phyloP scores from a whole-genome alignment of 2,888 invertebrate species.

The Yponomeuta evonymella region DNA sequence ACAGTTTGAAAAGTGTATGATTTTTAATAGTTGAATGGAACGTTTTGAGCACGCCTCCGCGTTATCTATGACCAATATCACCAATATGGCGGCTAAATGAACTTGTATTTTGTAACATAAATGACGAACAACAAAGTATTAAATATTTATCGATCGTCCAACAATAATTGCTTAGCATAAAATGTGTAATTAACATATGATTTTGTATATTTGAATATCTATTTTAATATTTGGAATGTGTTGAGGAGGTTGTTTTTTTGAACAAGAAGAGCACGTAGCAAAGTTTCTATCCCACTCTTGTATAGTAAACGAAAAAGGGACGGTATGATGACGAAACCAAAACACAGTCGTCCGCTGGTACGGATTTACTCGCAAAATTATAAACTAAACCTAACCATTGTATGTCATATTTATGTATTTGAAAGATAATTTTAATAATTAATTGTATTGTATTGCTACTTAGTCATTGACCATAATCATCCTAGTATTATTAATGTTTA shows the following conservation, averaged over 20 bases:
- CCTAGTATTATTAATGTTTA: slow-evolving; percentile 33
- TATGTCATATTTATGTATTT: not conserved
- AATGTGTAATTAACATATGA: not conserved
- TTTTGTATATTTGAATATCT: slow-evolving; percentile 3
- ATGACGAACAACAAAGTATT: not conserved
- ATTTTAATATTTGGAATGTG: too few relatives aligned
- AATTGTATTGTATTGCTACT: slow-evolving; percentile 23
- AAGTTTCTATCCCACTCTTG: not conserved
- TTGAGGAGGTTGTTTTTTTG: not conserved
- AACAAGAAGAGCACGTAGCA: slow-evolving; percentile 2
- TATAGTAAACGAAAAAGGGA: not conserved
- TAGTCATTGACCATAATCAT: slow-evolving; percentile 33
- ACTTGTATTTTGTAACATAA: not conserved
- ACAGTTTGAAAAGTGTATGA: too few relatives aligned
- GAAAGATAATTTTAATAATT: not conserved
- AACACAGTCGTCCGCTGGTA: slow-evolving; percentile 1
- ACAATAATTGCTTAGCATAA: not conserved
- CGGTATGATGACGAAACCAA: not conserved
- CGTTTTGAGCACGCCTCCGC: not conserved
- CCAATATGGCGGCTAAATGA: not conserved
- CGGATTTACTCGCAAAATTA: not conserved
- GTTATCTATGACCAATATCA: not conserved
- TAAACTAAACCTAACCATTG: not conserved
- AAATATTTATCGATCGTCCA: not conserved
- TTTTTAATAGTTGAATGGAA: too few relatives aligned